phyloP scores from a whole-genome alignment of 2,113 vertebrate species.

The Lepus americanus region DNA sequence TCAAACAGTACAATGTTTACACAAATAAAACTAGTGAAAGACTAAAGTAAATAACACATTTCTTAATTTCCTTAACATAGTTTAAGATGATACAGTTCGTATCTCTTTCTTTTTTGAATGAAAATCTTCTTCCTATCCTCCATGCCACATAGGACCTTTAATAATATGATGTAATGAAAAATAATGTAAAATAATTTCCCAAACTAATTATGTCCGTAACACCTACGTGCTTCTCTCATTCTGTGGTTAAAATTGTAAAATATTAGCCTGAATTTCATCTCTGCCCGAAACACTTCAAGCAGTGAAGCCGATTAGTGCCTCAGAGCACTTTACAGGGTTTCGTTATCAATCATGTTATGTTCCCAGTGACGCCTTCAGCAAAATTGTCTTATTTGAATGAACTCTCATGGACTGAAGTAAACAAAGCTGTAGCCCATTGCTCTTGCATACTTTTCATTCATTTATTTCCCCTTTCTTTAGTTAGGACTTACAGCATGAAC shows the following conservation, averaged over 20 bases:
- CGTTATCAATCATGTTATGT: conserved; percentile 81
- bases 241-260: conserved; percentile 73
- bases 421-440: conserved; percentile 83
- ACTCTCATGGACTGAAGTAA: conserved; percentile 85
- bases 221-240: conserved; percentile 63
- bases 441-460: conserved; percentile 84
- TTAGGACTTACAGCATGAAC: conserved; percentile 84
- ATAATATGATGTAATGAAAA: conserved; percentile 67
- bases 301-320: conserved; percentile 75
- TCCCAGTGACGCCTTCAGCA: conserved; percentile 79
- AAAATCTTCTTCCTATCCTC: conserved; percentile 31
- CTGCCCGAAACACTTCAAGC: conserved; percentile 70
- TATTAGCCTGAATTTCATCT: conserved; percentile 78
- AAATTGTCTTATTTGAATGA: conserved; percentile 86
- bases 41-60: conserved; percentile 64
- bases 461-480: conserved; percentile 83
- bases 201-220: conserved; percentile 79
- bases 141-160: not conserved
- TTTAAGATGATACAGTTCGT: not conserved
- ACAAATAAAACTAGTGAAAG: conserved; percentile 55
- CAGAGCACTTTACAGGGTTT: conserved; percentile 80
- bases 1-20: conserved; percentile 10
- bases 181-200: conserved; percentile 63
- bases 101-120: not conserved
- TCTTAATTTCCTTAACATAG: conserved; percentile 64